Percentiles rank a stretch among this genome's conserved stretches.
These are phyloP conservation scores for Shinisaurus crocodilurus DNA, from an alignment of 2,113 vertebrate genomes.

Conservation along the genomic window DNA sequence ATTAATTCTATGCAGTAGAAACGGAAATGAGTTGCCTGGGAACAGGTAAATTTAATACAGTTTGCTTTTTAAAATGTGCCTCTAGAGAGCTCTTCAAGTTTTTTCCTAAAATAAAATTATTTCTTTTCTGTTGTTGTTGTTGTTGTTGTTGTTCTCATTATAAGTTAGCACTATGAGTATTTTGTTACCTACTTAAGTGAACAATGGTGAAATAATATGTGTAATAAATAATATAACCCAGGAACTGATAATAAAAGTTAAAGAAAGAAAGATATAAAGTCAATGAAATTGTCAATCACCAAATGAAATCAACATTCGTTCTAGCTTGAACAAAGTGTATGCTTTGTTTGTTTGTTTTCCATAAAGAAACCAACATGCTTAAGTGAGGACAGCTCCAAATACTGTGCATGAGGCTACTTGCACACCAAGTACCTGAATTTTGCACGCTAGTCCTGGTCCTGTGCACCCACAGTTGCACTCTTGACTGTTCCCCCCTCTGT, in stretches of 20 bases:
- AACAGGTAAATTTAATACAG: conserved; percentile 43
- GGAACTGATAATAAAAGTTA: conserved; percentile 28
- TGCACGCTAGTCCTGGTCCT: too few relatives aligned
- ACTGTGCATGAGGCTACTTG: not conserved
- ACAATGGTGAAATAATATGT: conserved; percentile 33
- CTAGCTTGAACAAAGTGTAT: conserved; percentile 34
- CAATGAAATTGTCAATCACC: conserved; percentile 43
- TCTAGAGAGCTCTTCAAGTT: conserved; percentile 45
- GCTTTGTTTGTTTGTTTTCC: conserved; percentile 15
- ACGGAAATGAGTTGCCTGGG: not conserved
- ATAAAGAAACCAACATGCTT: conserved; percentile 51
- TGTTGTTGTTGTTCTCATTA: conserved; percentile 42
- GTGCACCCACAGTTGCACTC: too few relatives aligned
- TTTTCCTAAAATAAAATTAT: conserved; percentile 33
- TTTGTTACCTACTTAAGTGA: conserved; percentile 46
- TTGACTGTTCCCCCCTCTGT: too few relatives aligned
- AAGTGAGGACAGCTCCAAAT: not conserved
- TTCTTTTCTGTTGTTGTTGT: conserved; percentile 40
- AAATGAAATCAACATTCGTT: conserved; percentile 53
- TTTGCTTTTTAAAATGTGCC: conserved; percentile 23
- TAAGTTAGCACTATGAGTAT: conserved; percentile 22
- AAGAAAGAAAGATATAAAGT: conserved; percentile 37
- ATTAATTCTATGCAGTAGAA: not conserved
- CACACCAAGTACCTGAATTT: too few relatives aligned
- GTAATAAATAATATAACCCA: conserved; percentile 3